Percentiles rank a stretch among this genome's conserved stretches.
Conservation (phyloP, 2,888 invertebrate genomes). For the Bimastos eiseni region DNA sequence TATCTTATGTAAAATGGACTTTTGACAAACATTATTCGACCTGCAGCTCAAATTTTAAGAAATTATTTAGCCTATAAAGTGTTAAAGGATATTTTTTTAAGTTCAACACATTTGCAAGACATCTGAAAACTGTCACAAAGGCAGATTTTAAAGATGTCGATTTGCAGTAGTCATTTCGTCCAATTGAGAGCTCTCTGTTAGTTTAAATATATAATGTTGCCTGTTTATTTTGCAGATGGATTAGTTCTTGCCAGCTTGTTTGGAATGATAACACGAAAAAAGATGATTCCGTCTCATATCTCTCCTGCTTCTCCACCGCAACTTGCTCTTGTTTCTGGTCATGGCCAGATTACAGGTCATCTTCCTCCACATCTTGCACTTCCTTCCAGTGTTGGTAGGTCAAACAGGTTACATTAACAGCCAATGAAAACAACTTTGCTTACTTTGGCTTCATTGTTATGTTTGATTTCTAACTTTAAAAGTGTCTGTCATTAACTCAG, state of each 20-base stretch:
- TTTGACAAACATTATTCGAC: too few species aligned
- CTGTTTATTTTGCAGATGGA: neutral
- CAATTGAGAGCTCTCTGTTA: neutral
- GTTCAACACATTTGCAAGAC: neutral
- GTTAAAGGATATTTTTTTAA: neutral
- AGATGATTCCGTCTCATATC: neutral
- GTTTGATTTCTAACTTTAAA: neutral
- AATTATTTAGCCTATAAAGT: too few species aligned
- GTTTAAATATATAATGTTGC: neutral
- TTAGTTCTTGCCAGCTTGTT: slow-evolving; percentile 8
- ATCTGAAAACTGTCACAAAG: too few species aligned
- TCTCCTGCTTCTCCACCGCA: neutral
- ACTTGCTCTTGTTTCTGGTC: neutral
- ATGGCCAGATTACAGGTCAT: slow-evolving; percentile 23
- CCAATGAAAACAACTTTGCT: neutral
- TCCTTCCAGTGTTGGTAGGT: neutral
- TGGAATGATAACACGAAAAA: slow-evolving; percentile 15
- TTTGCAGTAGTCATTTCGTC: neutral
- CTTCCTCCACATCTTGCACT: neutral
- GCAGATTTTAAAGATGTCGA: neutral
- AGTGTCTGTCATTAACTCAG: too few species aligned
- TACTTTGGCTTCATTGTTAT: neutral
- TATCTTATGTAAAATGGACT: too few species aligned
- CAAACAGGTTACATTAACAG: neutral
- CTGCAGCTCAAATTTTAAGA: too few species aligned